Base-by-base conservation (phyloP, 2,113 vertebrate genomes). In the Ameiurus melas region DNA sequence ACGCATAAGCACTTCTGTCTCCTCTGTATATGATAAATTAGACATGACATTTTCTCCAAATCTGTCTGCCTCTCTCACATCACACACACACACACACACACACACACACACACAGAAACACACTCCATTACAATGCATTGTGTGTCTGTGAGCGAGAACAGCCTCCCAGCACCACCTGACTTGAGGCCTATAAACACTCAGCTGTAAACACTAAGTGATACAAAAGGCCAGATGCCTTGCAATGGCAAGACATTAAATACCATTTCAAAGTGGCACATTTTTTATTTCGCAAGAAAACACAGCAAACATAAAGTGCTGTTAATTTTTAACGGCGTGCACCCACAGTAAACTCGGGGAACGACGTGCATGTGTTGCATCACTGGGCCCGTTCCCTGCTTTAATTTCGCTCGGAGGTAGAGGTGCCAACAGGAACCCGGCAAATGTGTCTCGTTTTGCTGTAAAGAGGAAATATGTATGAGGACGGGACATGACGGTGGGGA, bases 11-110 rank as follows among this genome's bases (percentile, higher is more conserved):
- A 93, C 92, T 93, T 93, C 90, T 85, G 89, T 92, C 92, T 92
- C 89, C 86, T 85, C 93, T 90, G 92, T 93, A 93, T 93, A 91
- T 94, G 94, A 95, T 92, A 93, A 94, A 95, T 95, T 94, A 94
- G 93, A 95, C 93, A 94, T 94, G 94, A 95, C 95, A 94, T 94
- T 33, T 85, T 75, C 80, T 66, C 43, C 83, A 85, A 89, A 86
- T 70, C 83, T 80, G 66, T 90, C 86, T 68, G 58, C 73, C 86
- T 77, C 85, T 66, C 83, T 70, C 55, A 58, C 79, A 57, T 81
- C 79, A 36, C 64, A 78, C 66, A 17, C 80, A 39, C 62, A 30
- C 22, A 30, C 81, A 77, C 78, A 36, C 78, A 70, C 57, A 71
- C 60, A 68, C 83, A 71, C 39, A 60, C 83, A 30, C 78, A 71